Evolutionary conservation across 2,113 vertebrate species (phyloP), one percentile per base, ranked within the genome.

Genomic region (Ranitomeya variabilis): DNA sequence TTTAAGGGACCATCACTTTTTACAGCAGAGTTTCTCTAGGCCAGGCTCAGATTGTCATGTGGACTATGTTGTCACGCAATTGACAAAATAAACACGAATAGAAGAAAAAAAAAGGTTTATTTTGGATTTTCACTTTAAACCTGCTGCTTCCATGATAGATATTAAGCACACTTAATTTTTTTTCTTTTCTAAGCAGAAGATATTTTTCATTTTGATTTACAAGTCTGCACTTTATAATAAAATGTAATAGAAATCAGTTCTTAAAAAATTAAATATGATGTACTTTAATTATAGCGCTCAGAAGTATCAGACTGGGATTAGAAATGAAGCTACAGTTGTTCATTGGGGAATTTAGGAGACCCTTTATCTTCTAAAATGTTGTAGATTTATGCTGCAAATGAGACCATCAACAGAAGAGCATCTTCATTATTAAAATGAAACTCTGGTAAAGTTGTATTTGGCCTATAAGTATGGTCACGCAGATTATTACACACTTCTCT

Each of bases 131-230:
- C 71, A 45, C 31, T 74, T 31, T 45, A 16, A 14, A 74, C 31
- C 16, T 45, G 31, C 5, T 18, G 14, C 2, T 18, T 8, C 37
- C 6, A 67, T 67, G 66, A 67, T 26, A 26, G 66, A 67, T 67
- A 23, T 67, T 67, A 12, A 67, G n/a, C 10, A n/a, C 66, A 26
- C n/a, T 67, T 37, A 37, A 15, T 73, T 80, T 81, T 18, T 18
- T 81, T 26, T n/a, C 13, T 81, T 79, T 81, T 14, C 26, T 26
- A 59, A 18, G 55, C 69, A 18, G 71, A 45, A 45, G 26, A 45
- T 74, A 74, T 74, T 74, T 37, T 45, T 74, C 31, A 74, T 74
- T 74, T 74, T 74, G 31, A 74, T 74, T 74, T 74, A 74, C 31
- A 74, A 37, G 71, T 45, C 71, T 74, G 71, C 71, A 45, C 71